These are phyloP conservation scores for Ormyrus pomaceus DNA, from an alignment of 2,888 invertebrate species.

Conservation along the genomic window DNA sequence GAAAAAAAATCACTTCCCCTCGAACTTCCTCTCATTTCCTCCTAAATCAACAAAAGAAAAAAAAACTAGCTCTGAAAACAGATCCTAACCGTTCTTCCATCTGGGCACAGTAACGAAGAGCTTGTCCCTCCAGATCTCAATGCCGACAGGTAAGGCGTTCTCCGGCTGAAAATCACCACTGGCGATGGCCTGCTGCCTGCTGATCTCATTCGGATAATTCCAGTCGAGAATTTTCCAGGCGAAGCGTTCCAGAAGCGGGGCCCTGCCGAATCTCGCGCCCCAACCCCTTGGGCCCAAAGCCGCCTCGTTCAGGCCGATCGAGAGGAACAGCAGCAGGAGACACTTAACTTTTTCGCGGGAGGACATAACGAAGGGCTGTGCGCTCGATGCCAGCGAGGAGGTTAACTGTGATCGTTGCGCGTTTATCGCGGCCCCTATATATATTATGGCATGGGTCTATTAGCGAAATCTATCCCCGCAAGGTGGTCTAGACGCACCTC, in stretches of 20 bases:
- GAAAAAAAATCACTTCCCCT: too few relatives aligned
- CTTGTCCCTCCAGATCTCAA: constrained; percentile 88
- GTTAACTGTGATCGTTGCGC: constrained; percentile 16
- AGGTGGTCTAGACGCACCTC: background rate
- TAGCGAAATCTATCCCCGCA: constrained; percentile 8
- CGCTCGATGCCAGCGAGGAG: constrained; percentile 22
- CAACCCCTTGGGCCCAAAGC: constrained; percentile 49
- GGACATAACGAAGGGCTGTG: background rate
- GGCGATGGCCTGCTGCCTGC: constrained; percentile 81
- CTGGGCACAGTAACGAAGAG: constrained; percentile 90
- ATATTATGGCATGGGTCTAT: constrained; percentile 24
- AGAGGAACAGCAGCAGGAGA: background rate
- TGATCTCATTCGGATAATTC: constrained; percentile 81
- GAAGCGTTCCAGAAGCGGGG: constrained; percentile 82
- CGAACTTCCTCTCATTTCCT: too few relatives aligned
- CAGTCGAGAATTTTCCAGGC: constrained; percentile 88
- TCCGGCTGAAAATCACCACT: constrained; percentile 84
- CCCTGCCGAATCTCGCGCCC: constrained; percentile 69
- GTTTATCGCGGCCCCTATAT: constrained; percentile 34
- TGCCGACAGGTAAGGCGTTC: constrained; percentile 88
- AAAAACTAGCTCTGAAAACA: too few relatives aligned
- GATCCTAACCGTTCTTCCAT: constrained; percentile 84
- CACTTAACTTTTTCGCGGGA: constrained; percentile 16
- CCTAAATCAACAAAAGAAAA: too few relatives aligned
- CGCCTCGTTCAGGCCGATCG: background rate